Conservation (phyloP, 1,140 invertebrate species). For the Panagrolaimus sp. region DNA sequence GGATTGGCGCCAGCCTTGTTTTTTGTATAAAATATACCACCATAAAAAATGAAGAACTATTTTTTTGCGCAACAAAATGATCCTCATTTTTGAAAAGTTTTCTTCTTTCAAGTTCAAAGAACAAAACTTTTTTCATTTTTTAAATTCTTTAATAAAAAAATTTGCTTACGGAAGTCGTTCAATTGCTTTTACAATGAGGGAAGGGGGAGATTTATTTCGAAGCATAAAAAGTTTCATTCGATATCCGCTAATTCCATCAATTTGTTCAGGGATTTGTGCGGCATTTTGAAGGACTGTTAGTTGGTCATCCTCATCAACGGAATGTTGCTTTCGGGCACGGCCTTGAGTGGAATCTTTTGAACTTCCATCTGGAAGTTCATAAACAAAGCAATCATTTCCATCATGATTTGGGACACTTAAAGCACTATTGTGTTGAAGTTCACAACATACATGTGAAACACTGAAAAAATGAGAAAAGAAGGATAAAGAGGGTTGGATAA, state of each 20-base stretch:
- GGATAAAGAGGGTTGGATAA: no score
- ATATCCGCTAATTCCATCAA: constrained; percentile 57
- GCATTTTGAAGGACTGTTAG: constrained; percentile 50
- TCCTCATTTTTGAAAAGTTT: no score
- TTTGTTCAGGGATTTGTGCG: constrained; percentile 54
- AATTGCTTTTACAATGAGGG: constrained; percentile 56
- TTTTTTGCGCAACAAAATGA: no score
- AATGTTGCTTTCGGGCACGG: constrained; percentile 19
- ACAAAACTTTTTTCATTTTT: no score
- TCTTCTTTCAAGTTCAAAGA: neutral
- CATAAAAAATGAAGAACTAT: no score
- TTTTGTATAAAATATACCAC: constrained; percentile 11
- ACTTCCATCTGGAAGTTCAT: constrained; percentile 53
- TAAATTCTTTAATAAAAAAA: neutral
- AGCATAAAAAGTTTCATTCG: constrained; percentile 54
- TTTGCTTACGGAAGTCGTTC: constrained; percentile 51
- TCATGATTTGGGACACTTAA: constrained; percentile 40
- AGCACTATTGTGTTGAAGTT: constrained; percentile 30
- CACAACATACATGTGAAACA: constrained; percentile 53
- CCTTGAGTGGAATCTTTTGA: constrained; percentile 9
- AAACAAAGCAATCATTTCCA: constrained; percentile 59
- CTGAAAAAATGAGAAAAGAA: constrained; percentile 28
- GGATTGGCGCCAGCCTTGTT: constrained; percentile 8
- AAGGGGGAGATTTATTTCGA: constrained; percentile 56
- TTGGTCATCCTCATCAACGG: constrained; percentile 26